These are phyloP conservation scores for Lithophane semibrunnea DNA, from an alignment of 2,888 invertebrate species.

Conservation along the genomic window DNA sequence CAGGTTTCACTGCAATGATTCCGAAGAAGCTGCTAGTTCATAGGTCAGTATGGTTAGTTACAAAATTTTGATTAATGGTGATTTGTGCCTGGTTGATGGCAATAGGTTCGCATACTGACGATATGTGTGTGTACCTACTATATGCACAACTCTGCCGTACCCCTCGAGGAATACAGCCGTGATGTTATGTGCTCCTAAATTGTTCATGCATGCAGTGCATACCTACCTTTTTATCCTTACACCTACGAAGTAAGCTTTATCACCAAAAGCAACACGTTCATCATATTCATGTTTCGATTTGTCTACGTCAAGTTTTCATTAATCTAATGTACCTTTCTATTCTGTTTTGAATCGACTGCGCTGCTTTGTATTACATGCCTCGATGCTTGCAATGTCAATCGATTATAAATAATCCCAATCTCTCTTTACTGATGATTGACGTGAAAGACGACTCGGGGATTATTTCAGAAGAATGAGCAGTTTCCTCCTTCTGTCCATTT, in stretches of 20 bases:
- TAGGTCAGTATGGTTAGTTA: slow-evolving; percentile 55
- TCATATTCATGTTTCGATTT: slow-evolving; percentile 3
- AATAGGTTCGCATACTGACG: background rate
- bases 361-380: background rate
- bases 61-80: background rate
- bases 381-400: background rate
- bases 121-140: background rate
- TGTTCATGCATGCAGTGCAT: too few relatives aligned
- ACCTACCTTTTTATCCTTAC: background rate
- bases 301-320: slow-evolving; percentile 30
- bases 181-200: background rate
- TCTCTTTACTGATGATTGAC: too few relatives aligned
- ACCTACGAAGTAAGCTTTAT: background rate
- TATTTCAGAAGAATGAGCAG: background rate
- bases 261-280: background rate
- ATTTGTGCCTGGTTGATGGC: too few relatives aligned
- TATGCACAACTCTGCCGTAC: background rate
- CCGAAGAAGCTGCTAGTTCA: slow-evolving; percentile 27
- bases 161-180: background rate
- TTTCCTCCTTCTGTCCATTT: background rate
- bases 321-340: slow-evolving; percentile 17
- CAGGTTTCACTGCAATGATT: slow-evolving; percentile 57
- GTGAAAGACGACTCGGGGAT: background rate
- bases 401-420: background rate
- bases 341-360: background rate